phyloP scores from a whole-genome alignment of 2,888 invertebrate species.

The Microchrysa polita region DNA sequence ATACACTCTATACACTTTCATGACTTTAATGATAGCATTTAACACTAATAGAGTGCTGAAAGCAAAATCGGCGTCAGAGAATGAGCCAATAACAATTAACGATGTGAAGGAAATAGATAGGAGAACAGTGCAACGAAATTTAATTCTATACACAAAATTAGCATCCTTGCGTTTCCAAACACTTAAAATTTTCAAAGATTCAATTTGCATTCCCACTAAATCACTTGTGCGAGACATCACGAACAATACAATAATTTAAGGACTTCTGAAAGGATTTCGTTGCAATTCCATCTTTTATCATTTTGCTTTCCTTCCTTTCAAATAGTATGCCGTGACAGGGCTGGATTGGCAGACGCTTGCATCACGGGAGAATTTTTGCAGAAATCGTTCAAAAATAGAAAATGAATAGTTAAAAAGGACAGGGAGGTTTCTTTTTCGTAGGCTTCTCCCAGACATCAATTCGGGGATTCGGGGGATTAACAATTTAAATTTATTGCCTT shows the following conservation, averaged over 20 bases:
- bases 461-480: too few relatives aligned
- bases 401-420: too few relatives aligned
- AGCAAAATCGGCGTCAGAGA: neutral
- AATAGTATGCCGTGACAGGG: too few relatives aligned
- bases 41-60: neutral
- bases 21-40: neutral
- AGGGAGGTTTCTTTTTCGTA: too few relatives aligned
- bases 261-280: too few relatives aligned
- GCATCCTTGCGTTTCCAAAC: neutral
- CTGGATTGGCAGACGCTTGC: too few relatives aligned
- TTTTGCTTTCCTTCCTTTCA: too few relatives aligned
- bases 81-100: neutral
- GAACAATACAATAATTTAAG: neutral
- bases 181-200: neutral
- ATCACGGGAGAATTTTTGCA: too few relatives aligned
- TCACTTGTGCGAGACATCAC: neutral
- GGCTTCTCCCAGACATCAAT: too few relatives aligned
- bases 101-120: neutral
- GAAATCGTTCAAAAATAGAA: too few relatives aligned
- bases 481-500: too few relatives aligned
- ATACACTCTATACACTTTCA: neutral
- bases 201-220: neutral
- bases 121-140: neutral
- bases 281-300: too few relatives aligned
- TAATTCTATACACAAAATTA: neutral